These are phyloP conservation scores for Microtus montanus DNA, from an alignment of 2,113 vertebrate genomes.

Conservation along the genomic window DNA sequence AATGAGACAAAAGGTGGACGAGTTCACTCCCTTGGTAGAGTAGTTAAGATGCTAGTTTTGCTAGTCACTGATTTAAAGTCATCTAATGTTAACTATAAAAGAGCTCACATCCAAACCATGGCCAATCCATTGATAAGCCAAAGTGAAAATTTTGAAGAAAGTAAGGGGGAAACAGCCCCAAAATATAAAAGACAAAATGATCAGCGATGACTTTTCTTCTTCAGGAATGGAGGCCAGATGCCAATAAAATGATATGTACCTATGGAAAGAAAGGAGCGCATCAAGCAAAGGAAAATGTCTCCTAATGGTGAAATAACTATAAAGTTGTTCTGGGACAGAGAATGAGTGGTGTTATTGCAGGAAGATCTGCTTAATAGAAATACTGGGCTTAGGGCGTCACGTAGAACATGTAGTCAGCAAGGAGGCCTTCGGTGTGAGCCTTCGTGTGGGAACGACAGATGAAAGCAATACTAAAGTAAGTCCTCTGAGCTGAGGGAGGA, in stretches of 20 bases:
- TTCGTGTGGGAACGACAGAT: background rate
- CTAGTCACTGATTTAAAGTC: background rate
- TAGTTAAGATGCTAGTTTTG: background rate
- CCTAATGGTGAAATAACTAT: conserved; percentile 26
- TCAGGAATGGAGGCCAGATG: background rate
- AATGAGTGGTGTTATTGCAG: background rate
- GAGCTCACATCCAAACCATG: background rate
- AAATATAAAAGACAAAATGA: background rate
- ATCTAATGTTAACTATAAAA: background rate
- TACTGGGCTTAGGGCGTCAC: background rate
- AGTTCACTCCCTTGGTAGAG: background rate
- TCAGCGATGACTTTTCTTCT: background rate
- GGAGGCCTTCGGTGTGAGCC: background rate
- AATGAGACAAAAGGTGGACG: background rate
- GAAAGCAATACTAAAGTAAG: background rate
- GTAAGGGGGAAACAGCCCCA: background rate
- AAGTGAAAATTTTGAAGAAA: conserved; percentile 1
- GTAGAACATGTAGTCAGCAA: background rate
- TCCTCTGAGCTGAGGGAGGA: background rate
- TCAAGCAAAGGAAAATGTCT: background rate
- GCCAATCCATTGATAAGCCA: background rate
- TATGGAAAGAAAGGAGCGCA: background rate
- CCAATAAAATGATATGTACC: background rate
- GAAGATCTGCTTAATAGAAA: background rate
- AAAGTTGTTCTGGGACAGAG: background rate